A percentile compares a stretch with the other conserved stretches of the same genome.
Evolutionary conservation across 2,113 vertebrate genomes (phyloP).

Genomic region (Tylochromis polylepis): DNA sequence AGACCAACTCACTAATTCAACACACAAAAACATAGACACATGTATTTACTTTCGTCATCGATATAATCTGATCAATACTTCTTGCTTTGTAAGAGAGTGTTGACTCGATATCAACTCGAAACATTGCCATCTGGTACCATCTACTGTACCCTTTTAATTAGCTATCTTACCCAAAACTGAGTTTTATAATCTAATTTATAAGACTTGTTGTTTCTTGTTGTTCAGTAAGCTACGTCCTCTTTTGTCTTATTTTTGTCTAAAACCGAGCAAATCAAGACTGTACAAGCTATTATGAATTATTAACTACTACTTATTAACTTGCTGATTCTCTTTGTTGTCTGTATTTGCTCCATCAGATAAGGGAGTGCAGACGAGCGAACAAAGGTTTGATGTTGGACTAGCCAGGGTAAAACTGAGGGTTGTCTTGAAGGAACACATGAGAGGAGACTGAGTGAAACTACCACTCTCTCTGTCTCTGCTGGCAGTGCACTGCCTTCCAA

Average conservation of each 20-base stretch:
- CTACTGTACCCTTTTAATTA: not conserved
- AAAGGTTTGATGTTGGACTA: not conserved
- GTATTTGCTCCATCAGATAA: not conserved
- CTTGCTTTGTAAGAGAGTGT: too few relatives aligned
- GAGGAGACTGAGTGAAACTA: conserved; percentile 31
- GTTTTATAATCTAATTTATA: not conserved
- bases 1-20: not conserved
- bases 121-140: too few relatives aligned
- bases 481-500: conserved; percentile 52
- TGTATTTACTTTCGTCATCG: not conserved
- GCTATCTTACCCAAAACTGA: not conserved
- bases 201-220: not conserved
- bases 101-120: not conserved
- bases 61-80: not conserved
- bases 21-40: not conserved
- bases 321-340: not conserved
- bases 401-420: conserved; percentile 7
- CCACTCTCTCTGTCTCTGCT: conserved; percentile 38
- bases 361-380: not conserved
- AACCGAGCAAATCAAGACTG: not conserved
- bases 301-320: not conserved
- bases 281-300: not conserved
- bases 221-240: not conserved
- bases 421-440: conserved; percentile 32
- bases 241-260: not conserved